Evolutionary conservation across 1,140 invertebrate species (phyloP).

Genomic region (Drosophila mojavensis): DNA sequence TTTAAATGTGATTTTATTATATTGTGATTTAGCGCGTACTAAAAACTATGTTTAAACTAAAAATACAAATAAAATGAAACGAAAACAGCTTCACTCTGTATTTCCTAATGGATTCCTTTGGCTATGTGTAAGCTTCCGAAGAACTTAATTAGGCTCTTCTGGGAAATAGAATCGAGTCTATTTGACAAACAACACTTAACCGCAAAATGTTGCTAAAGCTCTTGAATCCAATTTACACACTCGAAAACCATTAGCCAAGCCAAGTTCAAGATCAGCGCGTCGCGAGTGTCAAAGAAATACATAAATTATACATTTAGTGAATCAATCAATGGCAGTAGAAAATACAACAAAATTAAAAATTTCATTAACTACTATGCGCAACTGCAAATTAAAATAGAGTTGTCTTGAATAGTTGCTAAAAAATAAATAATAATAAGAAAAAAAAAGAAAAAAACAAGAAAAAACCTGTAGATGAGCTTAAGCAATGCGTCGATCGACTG

Average conservation of each 20-base stretch:
- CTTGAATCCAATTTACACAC: constrained; percentile 19
- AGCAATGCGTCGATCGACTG: constrained; percentile 19
- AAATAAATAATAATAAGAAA: too few relatives aligned
- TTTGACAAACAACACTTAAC: constrained; percentile 10
- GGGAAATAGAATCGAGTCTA: constrained; percentile 4
- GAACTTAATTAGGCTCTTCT: constrained; percentile 6
- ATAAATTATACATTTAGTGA: constrained; percentile 51
- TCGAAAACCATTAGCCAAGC: constrained; percentile 18
- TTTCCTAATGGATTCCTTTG: background rate
- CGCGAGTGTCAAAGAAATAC: constrained; percentile 25
- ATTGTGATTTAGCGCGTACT: constrained; percentile 80
- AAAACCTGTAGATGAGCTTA: constrained; percentile 39
- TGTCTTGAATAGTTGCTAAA: constrained; percentile 57
- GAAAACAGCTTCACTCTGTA: background rate
- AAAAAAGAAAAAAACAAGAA: too few relatives aligned
- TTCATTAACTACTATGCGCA: constrained; percentile 43
- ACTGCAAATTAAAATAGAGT: constrained; percentile 62
- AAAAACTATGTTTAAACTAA: constrained; percentile 54
- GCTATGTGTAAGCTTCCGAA: background rate
- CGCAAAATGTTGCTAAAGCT: constrained; percentile 13
- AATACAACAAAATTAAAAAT: constrained; percentile 12
- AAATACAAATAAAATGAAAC: constrained; percentile 47
- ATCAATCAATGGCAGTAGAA: constrained; percentile 46
- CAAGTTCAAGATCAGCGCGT: constrained; percentile 50
- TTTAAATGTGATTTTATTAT: constrained; percentile 81